Evolutionary conservation across 2,888 invertebrate genomes (phyloP), one percentile per base, ranked within the genome.

Genomic region (Aphodius sticticus): DNA sequence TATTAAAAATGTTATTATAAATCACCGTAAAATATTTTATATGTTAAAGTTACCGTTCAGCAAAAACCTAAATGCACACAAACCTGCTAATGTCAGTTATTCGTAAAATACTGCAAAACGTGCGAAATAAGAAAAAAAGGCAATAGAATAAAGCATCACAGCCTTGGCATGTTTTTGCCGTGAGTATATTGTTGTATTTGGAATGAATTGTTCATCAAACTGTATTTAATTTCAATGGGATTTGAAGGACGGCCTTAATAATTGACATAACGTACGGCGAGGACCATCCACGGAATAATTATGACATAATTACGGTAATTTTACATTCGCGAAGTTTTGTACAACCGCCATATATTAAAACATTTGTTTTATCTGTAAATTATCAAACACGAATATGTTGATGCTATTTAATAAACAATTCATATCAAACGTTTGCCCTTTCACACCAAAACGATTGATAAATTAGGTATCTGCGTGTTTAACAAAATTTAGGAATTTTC

Each of bases 351-450:
- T 53, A 53, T 53, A 53, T 9, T 12, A 53, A 53, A 12, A 9
- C 12, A 7, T 53, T 53, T 53, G 53, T 53, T 53, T 53, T 53
- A 53, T 53, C 12, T 53, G 53, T 53, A 12, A 9, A 53, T 12
- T 74, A 74, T 26, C 35, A 74, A 74, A 26, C 74, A 14, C 12
- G 26, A 74, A n/a, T n/a, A 74, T 14, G 9, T 12, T 5, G 9
- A 53, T 53, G 7, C 4, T 53, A 53, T 53, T 53, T 53, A 53
- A 53, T 53, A 76, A 38, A 53, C 16, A 38, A 38, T 76, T 76
- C 15, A 14, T 36, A 12, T 5, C 6, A 6, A 38, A 76, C 2
- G 14, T 16, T 36, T 38, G 53, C 16, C 53, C 53, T 76, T 38
- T 26, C 26, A 26, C 26, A 26, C 26, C 26, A 26, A 26, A 26